Evolutionary conservation across 2,797 vertebrate species (phyloP), one percentile per base, ranked within the genome.

Genomic region (Sphenopsis melanotis): DNA sequence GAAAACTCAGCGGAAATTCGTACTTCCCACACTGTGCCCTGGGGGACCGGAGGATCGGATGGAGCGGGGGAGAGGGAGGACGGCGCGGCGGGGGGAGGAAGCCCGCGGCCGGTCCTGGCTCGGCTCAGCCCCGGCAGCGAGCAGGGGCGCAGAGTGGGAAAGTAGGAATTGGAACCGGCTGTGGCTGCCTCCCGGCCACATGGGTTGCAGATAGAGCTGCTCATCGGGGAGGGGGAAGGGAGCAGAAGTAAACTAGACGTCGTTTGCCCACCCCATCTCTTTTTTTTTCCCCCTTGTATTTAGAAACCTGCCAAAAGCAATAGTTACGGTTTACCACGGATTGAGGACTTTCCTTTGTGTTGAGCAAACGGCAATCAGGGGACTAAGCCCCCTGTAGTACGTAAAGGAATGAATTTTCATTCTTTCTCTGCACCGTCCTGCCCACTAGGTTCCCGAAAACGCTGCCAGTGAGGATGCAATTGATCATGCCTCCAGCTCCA

Each of bases 1-100:
- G 95, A 95, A 90, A 97, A 95, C 70, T 94, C 34, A 95, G 97
- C 98, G 98, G 98, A 98, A 98, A 98, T 97, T 97, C 96, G 98
- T 97, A 97, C 98, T 98, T 99, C 98, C 98, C 98, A 98, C 98
- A 97, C 98, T 94, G 97, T 78, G 96, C 93, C 98, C 97, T 97
- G 79, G 32, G 98, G 97, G 98, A 97, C 87, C 84, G 93, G 95
- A 85, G 96, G 95, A 91, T 94, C 90, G 93, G 85, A 90, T 91
- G 87, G 89, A 90, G 77, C 52, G 46, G 80, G 79, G 79, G 76
- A 81, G 95, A 95, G 96, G 95, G 88, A 95, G 96, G 91, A 94
- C 88, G 93, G 95, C 87, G 81, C 68, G 66, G 37, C 63, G 77
- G 56, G 27, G 81, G 75, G 47, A 86, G 93, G 95, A 81, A 96